Base-by-base conservation (phyloP, 1,140 invertebrate species). In the Forficula auricularia region DNA sequence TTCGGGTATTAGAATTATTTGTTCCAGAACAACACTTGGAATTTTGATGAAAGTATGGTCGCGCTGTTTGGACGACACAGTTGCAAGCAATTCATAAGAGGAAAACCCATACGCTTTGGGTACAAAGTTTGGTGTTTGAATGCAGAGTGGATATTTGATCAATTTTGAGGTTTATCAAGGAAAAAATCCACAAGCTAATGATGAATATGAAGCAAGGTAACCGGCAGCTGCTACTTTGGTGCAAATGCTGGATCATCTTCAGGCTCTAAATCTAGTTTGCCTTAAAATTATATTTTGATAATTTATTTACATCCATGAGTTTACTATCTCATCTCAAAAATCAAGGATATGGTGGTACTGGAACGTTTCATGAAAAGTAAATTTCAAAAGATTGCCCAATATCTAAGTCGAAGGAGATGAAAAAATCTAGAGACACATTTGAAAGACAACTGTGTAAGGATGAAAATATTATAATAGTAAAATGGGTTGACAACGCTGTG, bases 1-100 rank as follows among this genome's bases (percentile, higher is more conserved):
- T 45, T 44, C 53, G 50, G 22, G 48, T 48, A 36, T 22, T 40
- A 9, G 44, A 50, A 40, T 52, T 51, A 44, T 44, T 44, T 38
- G 37, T 51, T 19, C 47, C 46, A 36, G 46, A 45, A 46, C 48
- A 54, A 52, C 12, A 51, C 36, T 44, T 59, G 9, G 51, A 52
- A n/a, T 32, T 52, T 67, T 45, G 62, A 68, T 59, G 65, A 67
- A 54, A 50, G 55, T 46, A 67, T 67, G 63, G 56, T 68, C 19
- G 60, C 59, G 40, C 67, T 66, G 51, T 66, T 60, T 59, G 66
- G 63, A 39, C 52, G 54, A 50, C 61, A 70, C 52, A 53, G 50
- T 37, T 56, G 51, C 35, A 65, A 66, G 54, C 61, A 63, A 50
- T 62, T 59, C 46, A 65, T 65, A 39, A 52, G 55, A 51, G 60